Conservation (phyloP, 2,888 invertebrate species). For the Ellobium chinense region DNA sequence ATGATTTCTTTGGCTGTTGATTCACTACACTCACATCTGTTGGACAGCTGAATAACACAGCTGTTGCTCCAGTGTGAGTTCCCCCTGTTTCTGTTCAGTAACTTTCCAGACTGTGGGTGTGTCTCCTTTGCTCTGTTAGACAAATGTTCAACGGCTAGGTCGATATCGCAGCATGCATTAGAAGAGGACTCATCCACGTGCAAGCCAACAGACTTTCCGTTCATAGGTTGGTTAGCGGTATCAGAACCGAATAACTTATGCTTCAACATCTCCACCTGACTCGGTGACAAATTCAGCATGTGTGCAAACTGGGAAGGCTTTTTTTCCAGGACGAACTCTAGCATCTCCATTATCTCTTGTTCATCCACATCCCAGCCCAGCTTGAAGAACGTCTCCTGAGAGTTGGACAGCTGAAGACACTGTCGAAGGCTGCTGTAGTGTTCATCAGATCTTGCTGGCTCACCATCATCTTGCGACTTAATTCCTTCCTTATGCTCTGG, state of each 20-base stretch:
- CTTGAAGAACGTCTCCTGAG: slow-evolving; percentile 37
- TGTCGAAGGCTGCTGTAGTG: slow-evolving; percentile 25
- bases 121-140: too few species aligned
- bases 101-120: not conserved
- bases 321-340: slow-evolving; percentile 13
- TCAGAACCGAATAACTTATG: not conserved
- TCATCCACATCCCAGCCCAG: slow-evolving; percentile 17
- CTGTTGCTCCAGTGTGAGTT: not conserved
- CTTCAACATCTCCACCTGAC: not conserved
- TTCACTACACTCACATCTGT: not conserved
- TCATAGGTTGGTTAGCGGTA: not conserved
- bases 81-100: not conserved
- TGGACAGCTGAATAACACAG: not conserved
- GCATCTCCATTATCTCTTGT: slow-evolving; percentile 23
- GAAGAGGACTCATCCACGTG: too few species aligned
- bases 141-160: not conserved
- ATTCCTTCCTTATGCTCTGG: not conserved
- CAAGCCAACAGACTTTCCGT: too few species aligned
- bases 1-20: not conserved
- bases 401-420: slow-evolving; percentile 38
- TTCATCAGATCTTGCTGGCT: not conserved
- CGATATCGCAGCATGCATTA: too few species aligned
- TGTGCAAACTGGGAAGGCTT: not conserved
- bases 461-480: not conserved
- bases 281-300: not conserved